Evolutionary conservation across 35 echinoderm and acorn worm genomes (phyloP).

Genomic region (Strongylocentrotus purpuratus): DNA sequence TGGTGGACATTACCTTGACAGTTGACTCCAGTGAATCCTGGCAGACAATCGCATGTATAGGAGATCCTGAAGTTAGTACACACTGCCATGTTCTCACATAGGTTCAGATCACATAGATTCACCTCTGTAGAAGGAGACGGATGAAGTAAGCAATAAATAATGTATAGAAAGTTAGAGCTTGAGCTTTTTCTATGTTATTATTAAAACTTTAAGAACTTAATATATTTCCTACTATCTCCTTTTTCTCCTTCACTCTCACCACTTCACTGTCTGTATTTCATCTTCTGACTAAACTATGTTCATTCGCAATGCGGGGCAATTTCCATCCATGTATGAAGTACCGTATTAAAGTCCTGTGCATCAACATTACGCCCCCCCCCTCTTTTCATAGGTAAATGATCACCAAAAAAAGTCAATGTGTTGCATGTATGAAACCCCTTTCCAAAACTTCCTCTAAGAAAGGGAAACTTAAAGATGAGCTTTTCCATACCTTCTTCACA

Average conservation of each 20-base stretch:
- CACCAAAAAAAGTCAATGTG: neutral
- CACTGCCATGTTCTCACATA: constrained; percentile 27
- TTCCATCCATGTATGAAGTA: neutral
- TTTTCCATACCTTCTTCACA: constrained; percentile 69
- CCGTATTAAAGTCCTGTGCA: too few relatives aligned
- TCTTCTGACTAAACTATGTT: neutral
- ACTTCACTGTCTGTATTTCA: neutral
- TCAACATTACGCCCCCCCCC: neutral
- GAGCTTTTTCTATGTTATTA: too few relatives aligned
- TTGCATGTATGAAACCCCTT: neutral
- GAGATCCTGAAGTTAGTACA: constrained; percentile 48
- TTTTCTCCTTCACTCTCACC: neutral
- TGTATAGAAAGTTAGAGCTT: neutral
- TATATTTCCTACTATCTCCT: neutral
- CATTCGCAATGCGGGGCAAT: neutral
- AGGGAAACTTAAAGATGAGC: neutral
- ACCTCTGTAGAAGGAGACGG: neutral
- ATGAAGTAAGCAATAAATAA: neutral
- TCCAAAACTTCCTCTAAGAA: neutral
- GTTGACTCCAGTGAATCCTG: constrained; percentile 37
- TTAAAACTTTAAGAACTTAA: neutral
- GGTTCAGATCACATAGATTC: constrained; percentile 31
- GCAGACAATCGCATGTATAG: constrained; percentile 29
- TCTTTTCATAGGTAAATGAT: too few relatives aligned
- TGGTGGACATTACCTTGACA: neutral